phyloP scores from a whole-genome alignment of 2,797 vertebrate species.

The Bovichtus variegatus region DNA sequence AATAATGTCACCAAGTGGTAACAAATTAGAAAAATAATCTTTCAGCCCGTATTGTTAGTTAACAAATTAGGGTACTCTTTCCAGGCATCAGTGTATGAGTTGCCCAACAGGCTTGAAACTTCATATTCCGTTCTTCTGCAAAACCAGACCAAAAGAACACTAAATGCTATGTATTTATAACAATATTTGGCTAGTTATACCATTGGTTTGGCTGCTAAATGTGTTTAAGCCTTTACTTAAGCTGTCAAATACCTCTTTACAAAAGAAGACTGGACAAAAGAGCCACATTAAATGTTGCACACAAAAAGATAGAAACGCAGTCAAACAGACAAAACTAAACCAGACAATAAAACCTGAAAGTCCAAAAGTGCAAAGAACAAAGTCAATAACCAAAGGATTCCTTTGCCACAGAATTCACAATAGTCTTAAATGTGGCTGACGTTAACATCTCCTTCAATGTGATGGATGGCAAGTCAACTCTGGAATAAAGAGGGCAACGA shows the following conservation, averaged over 20 bases:
- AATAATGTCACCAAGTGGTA: conserved; percentile 1
- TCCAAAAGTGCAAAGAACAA: background rate
- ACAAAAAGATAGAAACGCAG: background rate
- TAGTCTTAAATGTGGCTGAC: background rate
- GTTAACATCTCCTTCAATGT: background rate
- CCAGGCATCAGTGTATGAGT: background rate
- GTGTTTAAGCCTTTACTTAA: background rate
- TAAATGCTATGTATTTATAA: background rate
- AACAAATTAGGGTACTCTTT: background rate
- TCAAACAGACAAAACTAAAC: background rate
- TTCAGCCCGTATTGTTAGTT: conserved; percentile 1
- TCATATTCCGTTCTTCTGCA: background rate
- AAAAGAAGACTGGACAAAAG: background rate
- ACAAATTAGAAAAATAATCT: background rate
- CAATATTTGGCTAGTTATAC: background rate
- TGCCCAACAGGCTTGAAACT: background rate
- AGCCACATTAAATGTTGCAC: background rate
- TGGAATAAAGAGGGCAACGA: no score
- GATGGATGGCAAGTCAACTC: no score
- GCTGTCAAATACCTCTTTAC: background rate
- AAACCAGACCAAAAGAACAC: background rate
- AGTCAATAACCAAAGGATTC: background rate
- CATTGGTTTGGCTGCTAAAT: background rate
- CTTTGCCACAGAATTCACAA: conserved; percentile 8
- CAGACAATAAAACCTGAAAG: background rate